Evolutionary conservation across 2,797 vertebrate species (phyloP).

Genomic region (Falco cherrug): DNA sequence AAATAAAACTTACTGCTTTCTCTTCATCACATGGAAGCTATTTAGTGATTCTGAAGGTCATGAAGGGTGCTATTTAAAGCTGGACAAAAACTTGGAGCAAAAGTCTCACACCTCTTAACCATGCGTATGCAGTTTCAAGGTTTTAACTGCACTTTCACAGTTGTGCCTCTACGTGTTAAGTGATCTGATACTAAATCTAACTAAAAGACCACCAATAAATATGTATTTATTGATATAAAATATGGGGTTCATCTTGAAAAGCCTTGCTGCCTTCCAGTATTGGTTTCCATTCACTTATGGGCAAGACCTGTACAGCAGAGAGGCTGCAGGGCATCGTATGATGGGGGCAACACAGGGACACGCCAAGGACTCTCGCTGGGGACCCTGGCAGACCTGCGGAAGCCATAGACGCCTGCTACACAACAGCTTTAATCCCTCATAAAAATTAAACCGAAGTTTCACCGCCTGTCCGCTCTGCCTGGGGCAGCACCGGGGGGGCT

Average conservation of each 20-base stretch:
- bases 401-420: fast-evolving
- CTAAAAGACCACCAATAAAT: fast-evolving
- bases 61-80: fast-evolving
- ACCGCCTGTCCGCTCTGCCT: neutral
- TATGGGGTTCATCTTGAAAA: neutral
- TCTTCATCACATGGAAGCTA: neutral
- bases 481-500: fast-evolving
- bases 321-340: too few species aligned
- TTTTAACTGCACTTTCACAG: neutral
- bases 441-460: too few species aligned
- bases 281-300: fast-evolving
- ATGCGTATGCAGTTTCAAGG: fast-evolving
- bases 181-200: neutral
- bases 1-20: neutral
- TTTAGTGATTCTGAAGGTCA: neutral
- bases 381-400: fast-evolving
- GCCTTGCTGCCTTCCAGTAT: neutral
- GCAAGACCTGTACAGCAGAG: fast-evolving
- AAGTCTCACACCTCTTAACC: neutral
- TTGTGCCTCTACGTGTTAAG: neutral
- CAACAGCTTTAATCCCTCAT: too few species aligned
- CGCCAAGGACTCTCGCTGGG: fast-evolving
- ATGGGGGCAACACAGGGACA: neutral
- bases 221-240: neutral
- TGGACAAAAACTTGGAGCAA: neutral